Evolutionary conservation across 2,888 invertebrate species (phyloP), one percentile per base, ranked within the genome.

Genomic region (Ecliptopera silaceata): DNA sequence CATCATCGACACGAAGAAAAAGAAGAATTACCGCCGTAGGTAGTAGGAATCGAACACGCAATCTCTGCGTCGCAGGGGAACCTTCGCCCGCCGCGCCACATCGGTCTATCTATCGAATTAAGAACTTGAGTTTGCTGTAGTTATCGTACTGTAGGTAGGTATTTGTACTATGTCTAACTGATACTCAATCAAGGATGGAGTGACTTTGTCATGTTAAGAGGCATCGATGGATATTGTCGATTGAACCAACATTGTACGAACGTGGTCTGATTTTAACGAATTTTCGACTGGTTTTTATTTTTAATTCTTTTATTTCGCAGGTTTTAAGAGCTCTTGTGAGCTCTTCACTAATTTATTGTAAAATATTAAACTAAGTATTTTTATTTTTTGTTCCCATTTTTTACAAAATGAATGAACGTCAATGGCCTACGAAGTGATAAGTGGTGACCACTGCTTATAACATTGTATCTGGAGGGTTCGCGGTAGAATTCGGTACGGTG

Each of bases 171-270:
- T 38, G 38, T 18, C 17, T 17, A 18, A 38, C 15, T 18, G 10
- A 42, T 26, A 36, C 47, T 47, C 47, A 47, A 48, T 48, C 29
- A 47, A 26, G 17, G 18, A 31, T 36, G 17, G 12, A 26, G 15
- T 26, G 38, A 47, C 38, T 39, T 31, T 39, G 39, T 39, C 38
- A 29, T 29, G 12, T 31, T n/a, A 29, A 32, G 32, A 32, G 32
- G 32, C 32, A 13, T 20, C 34, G 4, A 6, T 13, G 12, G 34
- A 20, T 20, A 13, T 13, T 13, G 12, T 22, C 20, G 22, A 36
- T 36, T 22, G 34, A 34, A 46, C 34, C 22, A 36, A 36, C 46
- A 46, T 22, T 46, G 22, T 15, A 36, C 36, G 11, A 46, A 18
- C 20, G 22, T 29, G 32, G 12, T 34, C 13, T 13, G 13, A 13